phyloP scores from a whole-genome alignment of 2,888 invertebrate species.

The Epistrophe eligans region DNA sequence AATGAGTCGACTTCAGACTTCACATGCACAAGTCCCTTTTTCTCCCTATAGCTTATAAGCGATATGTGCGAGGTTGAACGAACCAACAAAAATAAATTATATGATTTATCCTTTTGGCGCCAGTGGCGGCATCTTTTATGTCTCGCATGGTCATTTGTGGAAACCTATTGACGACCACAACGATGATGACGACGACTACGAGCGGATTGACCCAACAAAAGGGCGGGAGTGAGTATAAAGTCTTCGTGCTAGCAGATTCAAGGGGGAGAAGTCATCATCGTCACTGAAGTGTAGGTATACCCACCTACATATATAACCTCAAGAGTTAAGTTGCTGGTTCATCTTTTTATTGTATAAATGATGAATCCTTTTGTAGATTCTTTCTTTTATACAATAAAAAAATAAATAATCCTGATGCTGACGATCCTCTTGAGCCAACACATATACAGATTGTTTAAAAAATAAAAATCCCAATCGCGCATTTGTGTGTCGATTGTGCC shows the following conservation, averaged over 20 bases:
- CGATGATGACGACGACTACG: slow-evolving; percentile 15
- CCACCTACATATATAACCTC: slow-evolving; percentile 1
- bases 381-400: background rate
- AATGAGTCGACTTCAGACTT: slow-evolving; percentile 22
- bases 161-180: slow-evolving; percentile 46
- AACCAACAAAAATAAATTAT: slow-evolving; percentile 71
- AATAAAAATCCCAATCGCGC: slow-evolving; percentile 33
- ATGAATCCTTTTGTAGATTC: slow-evolving; percentile 35
- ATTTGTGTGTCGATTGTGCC: slow-evolving; percentile 51
- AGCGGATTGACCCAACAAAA: slow-evolving; percentile 41
- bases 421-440: slow-evolving; percentile 38
- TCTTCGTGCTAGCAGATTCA: background rate
- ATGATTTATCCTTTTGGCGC: slow-evolving; percentile 76
- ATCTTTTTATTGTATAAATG: background rate
- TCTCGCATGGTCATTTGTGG: slow-evolving; percentile 70
- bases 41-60: background rate
- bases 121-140: slow-evolving; percentile 74
- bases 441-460: slow-evolving; percentile 5
- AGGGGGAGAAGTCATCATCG: slow-evolving; percentile 57
- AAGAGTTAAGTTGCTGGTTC: slow-evolving; percentile 46
- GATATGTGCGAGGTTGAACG: slow-evolving; percentile 53
- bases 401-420: slow-evolving; percentile 17
- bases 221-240: slow-evolving; percentile 40
- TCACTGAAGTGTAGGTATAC: slow-evolving; percentile 18
- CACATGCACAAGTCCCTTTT: slow-evolving; percentile 12